These are phyloP conservation scores for Tipula lateralis DNA, from an alignment of 2,888 invertebrate genomes.

Conservation along the genomic window DNA sequence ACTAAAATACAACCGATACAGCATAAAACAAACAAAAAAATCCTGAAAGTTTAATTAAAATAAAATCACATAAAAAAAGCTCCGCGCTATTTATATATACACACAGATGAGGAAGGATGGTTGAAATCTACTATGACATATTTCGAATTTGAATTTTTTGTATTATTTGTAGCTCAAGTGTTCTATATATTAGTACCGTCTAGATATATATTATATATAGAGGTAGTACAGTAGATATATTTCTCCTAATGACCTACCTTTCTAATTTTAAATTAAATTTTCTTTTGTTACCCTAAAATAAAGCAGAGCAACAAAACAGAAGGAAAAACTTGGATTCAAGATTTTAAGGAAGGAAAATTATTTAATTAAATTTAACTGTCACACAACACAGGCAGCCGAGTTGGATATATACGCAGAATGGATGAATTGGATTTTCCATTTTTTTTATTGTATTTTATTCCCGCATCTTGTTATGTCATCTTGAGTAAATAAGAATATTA, in stretches of 20 bases:
- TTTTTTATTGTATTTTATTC: neutral
- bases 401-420: neutral
- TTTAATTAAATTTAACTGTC: constrained; percentile 24
- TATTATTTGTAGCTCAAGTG: neutral
- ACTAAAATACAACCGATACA: neutral
- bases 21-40: neutral
- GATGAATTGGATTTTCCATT: neutral
- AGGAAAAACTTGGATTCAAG: neutral
- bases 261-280: neutral
- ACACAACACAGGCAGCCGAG: neutral
- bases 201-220: neutral
- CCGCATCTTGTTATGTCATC: neutral
- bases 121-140: neutral
- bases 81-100: neutral
- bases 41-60: neutral
- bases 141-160: neutral
- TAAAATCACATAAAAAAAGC: neutral
- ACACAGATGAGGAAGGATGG: neutral
- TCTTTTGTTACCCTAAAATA: neutral
- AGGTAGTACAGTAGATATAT: neutral
- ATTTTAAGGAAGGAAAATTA: neutral
- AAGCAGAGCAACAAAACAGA: neutral
- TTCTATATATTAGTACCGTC: neutral
- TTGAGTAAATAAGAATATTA: neutral
- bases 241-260: neutral